These are phyloP conservation scores for Eudasyphora cyanicolor DNA, from an alignment of 2,888 invertebrate species.

Conservation along the genomic window DNA sequence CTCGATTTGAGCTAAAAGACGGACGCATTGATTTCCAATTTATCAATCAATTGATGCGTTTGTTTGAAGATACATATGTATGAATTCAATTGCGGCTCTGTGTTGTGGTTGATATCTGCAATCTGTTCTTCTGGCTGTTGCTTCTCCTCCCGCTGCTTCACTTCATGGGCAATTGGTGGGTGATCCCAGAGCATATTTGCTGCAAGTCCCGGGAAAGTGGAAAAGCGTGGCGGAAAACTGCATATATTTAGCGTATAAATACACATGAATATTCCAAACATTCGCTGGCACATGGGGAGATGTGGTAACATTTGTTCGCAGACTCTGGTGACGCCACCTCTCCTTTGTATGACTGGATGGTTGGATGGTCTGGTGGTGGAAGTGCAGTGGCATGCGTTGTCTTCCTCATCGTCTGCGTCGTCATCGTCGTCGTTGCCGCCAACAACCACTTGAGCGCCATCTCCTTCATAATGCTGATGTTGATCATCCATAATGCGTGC, in stretches of 20 bases:
- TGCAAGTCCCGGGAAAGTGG: slow-evolving; percentile 8
- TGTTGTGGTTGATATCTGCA: not conserved
- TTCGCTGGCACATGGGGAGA: not conserved
- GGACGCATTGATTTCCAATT: slow-evolving; percentile 54
- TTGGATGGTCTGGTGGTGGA: not conserved
- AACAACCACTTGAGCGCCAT: slow-evolving; percentile 9
- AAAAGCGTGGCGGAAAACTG: slow-evolving; percentile 4
- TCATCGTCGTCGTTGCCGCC: not conserved
- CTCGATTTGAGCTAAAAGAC: not conserved
- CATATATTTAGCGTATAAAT: slow-evolving; percentile 7
- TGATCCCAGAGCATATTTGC: not conserved
- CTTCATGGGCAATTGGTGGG: not conserved
- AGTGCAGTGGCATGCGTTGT: slow-evolving; percentile 17
- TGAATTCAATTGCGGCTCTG: not conserved
- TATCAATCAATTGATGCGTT: slow-evolving; percentile 53
- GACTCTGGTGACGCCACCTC: not conserved
- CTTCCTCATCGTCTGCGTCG: no score
- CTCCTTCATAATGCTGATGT: not conserved
- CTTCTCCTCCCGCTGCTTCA: no score
- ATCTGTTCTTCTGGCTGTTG: no score
- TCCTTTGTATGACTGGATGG: not conserved
- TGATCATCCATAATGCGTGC: slow-evolving; percentile 24
- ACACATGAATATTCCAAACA: not conserved
- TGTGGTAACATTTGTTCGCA: not conserved
- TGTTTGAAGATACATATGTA: slow-evolving; percentile 2